phyloP scores from a whole-genome alignment of 1,140 invertebrate species.

The Tetragonula clypearis region DNA sequence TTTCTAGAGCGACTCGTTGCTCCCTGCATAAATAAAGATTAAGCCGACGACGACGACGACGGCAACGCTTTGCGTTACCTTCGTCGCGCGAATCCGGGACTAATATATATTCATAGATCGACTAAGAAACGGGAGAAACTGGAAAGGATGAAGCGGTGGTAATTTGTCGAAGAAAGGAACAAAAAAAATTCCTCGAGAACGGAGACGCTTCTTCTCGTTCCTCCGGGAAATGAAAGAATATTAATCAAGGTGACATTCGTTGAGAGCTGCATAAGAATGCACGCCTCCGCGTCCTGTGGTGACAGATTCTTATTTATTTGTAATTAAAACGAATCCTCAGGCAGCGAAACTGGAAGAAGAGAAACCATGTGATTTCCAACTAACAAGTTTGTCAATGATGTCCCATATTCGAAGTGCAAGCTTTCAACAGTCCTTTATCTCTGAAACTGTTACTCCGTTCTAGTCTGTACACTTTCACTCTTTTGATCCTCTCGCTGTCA shows the following conservation, averaged over 20 bases:
- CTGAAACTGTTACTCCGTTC: neutral
- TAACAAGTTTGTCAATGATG: neutral
- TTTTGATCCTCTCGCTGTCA: neutral
- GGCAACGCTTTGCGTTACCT: neutral
- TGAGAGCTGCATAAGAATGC: conserved; percentile 1
- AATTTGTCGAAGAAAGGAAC: conserved; percentile 22
- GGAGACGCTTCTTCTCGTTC: neutral
- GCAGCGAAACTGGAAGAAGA: neutral
- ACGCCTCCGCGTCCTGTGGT: neutral
- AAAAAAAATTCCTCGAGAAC: neutral
- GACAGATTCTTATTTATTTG: neutral
- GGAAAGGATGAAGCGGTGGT: neutral
- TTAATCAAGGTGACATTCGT: conserved; percentile 36
- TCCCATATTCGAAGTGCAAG: neutral
- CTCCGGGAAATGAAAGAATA: conserved; percentile 19
- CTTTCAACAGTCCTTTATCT: neutral
- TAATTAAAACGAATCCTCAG: neutral
- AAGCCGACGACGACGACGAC: conserved; percentile 1
- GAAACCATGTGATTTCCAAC: neutral
- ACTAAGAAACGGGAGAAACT: conserved; percentile 43
- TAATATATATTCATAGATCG: conserved; percentile 70
- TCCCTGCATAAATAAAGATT: conserved; percentile 60
- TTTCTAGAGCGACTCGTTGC: conserved; percentile 17
- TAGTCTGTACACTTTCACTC: too few relatives aligned
- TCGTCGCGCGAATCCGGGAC: neutral